phyloP scores from a whole-genome alignment of 2,888 invertebrate species.

The Cephonodes hylas region DNA sequence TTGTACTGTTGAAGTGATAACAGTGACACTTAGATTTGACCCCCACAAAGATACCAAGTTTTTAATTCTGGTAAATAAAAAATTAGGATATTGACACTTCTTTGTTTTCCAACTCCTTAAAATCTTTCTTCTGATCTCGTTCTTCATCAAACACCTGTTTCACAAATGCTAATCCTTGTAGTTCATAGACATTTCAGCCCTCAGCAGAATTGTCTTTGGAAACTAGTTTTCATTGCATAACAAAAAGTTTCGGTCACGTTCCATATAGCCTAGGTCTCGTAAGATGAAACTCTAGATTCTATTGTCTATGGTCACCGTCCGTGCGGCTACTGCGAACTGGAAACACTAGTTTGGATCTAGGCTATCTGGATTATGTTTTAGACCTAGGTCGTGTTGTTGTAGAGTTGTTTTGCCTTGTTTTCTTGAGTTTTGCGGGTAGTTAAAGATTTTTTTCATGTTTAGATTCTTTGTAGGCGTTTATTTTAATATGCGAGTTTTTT shows the following conservation, averaged over 20 bases:
- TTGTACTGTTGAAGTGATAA: too few species aligned
- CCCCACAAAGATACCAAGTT: too few species aligned
- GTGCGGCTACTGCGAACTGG: background rate
- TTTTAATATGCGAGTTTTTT: too few species aligned
- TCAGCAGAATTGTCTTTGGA: background rate
- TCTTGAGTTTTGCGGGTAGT: background rate
- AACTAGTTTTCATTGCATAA: background rate
- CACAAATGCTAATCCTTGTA: background rate
- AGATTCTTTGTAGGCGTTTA: too few species aligned
- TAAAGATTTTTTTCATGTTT: too few species aligned
- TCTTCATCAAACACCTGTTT: background rate
- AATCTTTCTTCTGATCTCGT: too few species aligned
- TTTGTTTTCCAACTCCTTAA: too few species aligned
- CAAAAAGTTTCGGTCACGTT: background rate
- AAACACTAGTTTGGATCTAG: background rate
- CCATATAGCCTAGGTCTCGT: background rate
- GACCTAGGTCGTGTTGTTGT: background rate
- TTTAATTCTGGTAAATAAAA: too few species aligned
- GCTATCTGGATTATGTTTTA: background rate
- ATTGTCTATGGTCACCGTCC: background rate
- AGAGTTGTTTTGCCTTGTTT: background rate
- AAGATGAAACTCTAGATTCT: constrained; percentile 1
- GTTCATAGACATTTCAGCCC: background rate
- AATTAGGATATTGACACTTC: too few species aligned
- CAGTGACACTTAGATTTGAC: too few species aligned